Evolutionary conservation across 2,797 vertebrate genomes (phyloP), one percentile per base, ranked within the genome.

Genomic region (Luscinia megarhynchos): DNA sequence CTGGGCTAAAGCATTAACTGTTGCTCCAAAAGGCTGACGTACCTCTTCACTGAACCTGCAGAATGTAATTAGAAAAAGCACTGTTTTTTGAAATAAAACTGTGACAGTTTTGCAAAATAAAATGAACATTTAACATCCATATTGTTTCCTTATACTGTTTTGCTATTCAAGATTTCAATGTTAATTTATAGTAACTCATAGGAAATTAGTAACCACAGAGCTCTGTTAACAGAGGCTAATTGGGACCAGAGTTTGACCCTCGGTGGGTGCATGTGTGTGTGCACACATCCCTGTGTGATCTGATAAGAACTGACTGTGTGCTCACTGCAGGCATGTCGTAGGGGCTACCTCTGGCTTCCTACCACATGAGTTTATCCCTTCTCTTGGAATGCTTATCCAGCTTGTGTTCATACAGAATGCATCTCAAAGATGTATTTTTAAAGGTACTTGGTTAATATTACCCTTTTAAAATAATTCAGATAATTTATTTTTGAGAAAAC

Each of bases 241-340:
- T 34, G 6, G 43, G 51, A 74, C 2, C 24, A 57, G 41, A 77
- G 54, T 77, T 62, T 38, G 22, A 82, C 13, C 19, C 23, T 36
- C 3, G 16, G 17, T 10, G 45, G 13, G 17, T 30, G n/a, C 32
- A 5, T 26, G 21, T 27, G 21, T 36, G 23, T 4, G 14, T 15
- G 63, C 30, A 64, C 50, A 23, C 38, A 32, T 27, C 11, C 4
- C 5, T 9, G 3, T 2, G 13, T 29, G 46, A 79, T n/a, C 67
- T 77, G 51, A 11, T 50, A 38, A 67, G 36, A 83, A 59, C 11
- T n/a, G 55, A 75, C 4, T 6, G 13, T 15, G 20, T 61, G 40
- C n/a, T 84, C 38, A 62, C 51, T 69, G 32, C 32, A 66, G 45
- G 24, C 0, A 1, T 0, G 0, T 22, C 0, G 0, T 16, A 51